Base-by-base conservation (phyloP, 2,888 invertebrate species). In the Habroteleia sp. region DNA sequence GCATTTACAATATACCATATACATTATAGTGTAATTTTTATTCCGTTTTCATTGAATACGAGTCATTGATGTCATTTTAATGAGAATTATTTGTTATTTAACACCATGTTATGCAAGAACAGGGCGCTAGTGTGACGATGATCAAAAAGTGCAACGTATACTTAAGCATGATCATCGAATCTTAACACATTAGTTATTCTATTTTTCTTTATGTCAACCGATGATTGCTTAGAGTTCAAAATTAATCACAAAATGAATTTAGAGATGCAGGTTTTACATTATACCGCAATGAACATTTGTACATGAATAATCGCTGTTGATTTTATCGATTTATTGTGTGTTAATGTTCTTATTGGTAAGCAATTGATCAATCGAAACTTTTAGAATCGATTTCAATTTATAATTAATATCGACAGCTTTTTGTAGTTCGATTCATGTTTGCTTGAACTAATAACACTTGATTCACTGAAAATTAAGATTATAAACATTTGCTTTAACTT, bases 211-310 rank as follows among this genome's bases (percentile, higher is more conserved):
- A n/a, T 72, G 69, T 79, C 41, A 42, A 75, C 76, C 20, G 20
- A 3, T 5, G 20, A n/a, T 20, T 20, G 5, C 20, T 20, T 20
- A 20, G 3, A 20, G n/a, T 20, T 3, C 20, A 11, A 31, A 10
- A 14, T 35, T 10, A 35, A 7, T 35, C 14, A 29, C 8, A 8
- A 29, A 33, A 75, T 78, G 78, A 79, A 73, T 79, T 75, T 35
- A 77, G 66, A 66, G 74, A 74, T 77, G 79, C 76, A 65, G 77
- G 74, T 62, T 77, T 78, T 76, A 72, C 81, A 83, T 82, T 82
- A 84, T 83, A 86, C 84, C 82, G 82, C 79, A 81, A 82, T 80
- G 76, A 85, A 83, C 75, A 77, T 82, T 82, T 84, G 81, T 83
- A 82, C 81, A 83, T 80, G 77, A 77, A 80, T 76, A 63, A 79